Base-by-base conservation (phyloP, 2,888 invertebrate genomes). In the Dryobotodes eremita region DNA sequence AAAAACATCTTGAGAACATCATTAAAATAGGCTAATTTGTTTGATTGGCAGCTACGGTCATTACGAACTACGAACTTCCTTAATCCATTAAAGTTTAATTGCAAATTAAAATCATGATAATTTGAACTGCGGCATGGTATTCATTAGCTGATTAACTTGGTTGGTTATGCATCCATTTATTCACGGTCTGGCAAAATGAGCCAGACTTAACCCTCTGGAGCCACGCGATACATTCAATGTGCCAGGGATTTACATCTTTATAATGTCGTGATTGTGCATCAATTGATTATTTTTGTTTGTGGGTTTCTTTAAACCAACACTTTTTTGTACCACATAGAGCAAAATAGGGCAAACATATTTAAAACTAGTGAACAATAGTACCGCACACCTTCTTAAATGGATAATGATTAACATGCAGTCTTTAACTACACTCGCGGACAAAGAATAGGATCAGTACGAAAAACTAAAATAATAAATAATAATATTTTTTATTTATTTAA, bases 81-180 rank as follows among this genome's bases (percentile, higher is more conserved):
- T 13, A n/a, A n/a, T 53, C 23, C 46, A 17, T 77, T 59, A 23
- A 83, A 77, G 15, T 66, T 79, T 65, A 57, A 83, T 65, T 82
- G 82, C 50, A 79, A 82, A 82, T 83, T 79, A 79, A 83, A 83
- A 79, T 79, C 65, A 83, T 77, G 83, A 59, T 66, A 83, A 69
- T 79, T 46, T 80, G 80, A 59, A 65, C 64, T 79, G 79, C 77
- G 77, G 50, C n/a, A 53, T 31, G 59, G 55, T n/a, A 79, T 79
- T 79, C 50, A 77, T 77, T 77, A 77, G 46, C 53, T 79, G 83
- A 79, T 83, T 79, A 79, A 80, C 84, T 80, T 61, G 53, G 26
- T 48, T 48, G 66, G 66, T 62, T 80, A 68, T 70, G 50, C 80
- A 64, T 26, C 69, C 80, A 70, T 80, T 84, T 80, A 84, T 80